phyloP scores from a whole-genome alignment of 1,140 invertebrate species.

The Chelonus insularis region DNA sequence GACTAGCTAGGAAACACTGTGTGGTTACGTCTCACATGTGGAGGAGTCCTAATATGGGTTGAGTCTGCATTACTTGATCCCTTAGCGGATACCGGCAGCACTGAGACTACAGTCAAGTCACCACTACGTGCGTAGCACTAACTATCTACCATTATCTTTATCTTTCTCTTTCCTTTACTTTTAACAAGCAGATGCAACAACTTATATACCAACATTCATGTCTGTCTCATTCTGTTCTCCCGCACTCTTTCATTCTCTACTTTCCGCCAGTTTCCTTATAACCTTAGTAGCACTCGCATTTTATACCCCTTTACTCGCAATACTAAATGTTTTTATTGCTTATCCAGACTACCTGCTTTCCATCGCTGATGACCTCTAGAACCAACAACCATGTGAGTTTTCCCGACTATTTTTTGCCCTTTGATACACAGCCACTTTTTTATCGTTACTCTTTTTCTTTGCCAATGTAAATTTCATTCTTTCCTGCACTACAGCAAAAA shows the following conservation, averaged over 20 bases:
- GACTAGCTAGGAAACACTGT: constrained; percentile 40
- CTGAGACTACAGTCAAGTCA: constrained; percentile 27
- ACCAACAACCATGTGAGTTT: constrained; percentile 7
- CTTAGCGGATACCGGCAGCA: constrained; percentile 33
- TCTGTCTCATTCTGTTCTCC: too few species aligned
- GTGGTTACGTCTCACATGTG: constrained; percentile 37
- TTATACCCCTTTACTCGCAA: constrained; percentile 20
- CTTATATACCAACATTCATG: too few species aligned
- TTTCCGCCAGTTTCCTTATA: constrained; percentile 18
- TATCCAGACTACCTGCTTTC: constrained; percentile 8
- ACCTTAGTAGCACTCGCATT: not conserved
- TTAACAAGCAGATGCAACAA: too few species aligned
- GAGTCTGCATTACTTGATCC: constrained; percentile 47
- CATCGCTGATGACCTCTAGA: constrained; percentile 4
- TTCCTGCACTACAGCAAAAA: too few species aligned
- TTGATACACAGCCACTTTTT: too few species aligned
- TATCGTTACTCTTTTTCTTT: too few species aligned
- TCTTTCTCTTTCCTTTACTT: too few species aligned
- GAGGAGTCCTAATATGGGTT: constrained; percentile 45
- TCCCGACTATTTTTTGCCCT: too few species aligned
- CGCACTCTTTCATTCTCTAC: not conserved
- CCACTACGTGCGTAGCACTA: constrained; percentile 25
- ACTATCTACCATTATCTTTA: constrained; percentile 17
- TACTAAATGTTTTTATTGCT: constrained; percentile 23
- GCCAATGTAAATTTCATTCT: too few species aligned